These are phyloP conservation scores for Eptatretus atami DNA, from an alignment of 2,797 vertebrate species.

Conservation along the genomic window DNA sequence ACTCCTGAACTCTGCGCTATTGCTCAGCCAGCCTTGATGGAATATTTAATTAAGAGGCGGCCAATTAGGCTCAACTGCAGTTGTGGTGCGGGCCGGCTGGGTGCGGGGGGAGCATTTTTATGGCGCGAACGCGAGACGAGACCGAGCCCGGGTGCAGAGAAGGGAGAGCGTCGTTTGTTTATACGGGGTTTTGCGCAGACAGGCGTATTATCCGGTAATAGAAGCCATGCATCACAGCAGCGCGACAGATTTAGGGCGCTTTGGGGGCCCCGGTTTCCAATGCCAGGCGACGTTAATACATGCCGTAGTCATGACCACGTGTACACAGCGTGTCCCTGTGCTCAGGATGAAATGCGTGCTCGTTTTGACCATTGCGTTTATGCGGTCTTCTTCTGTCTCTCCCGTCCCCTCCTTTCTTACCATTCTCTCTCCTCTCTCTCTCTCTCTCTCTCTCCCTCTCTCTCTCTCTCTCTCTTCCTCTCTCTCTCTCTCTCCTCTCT, in stretches of 20 bases:
- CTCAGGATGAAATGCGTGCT: too few species aligned
- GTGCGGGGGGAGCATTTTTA: too few species aligned
- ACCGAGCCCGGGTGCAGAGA: too few species aligned
- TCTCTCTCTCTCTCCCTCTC: neutral
- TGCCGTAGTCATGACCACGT: constrained; percentile 3
- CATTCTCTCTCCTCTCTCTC: too few species aligned
- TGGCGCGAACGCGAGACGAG: too few species aligned
- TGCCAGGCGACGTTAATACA: constrained; percentile 2
- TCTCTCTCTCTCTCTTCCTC: neutral
- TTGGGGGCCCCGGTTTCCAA: constrained; percentile 1
- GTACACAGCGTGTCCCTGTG: too few species aligned
- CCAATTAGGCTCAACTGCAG: neutral
- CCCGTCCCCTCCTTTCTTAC: too few species aligned
- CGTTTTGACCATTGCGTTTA: too few species aligned
- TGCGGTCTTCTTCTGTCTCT: too few species aligned
- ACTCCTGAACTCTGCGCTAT: constrained; percentile 1
- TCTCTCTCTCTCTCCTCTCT: too few species aligned
- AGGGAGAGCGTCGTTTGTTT: constrained; percentile 1
- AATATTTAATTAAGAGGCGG: constrained; percentile 5
- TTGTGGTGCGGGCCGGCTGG: too few species aligned
- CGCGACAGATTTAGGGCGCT: constrained; percentile 3
- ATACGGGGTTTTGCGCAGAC: neutral
- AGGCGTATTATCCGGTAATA: constrained; percentile 5
- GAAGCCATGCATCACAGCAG: constrained; percentile 5
- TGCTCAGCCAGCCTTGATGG: constrained; percentile 5